phyloP scores from a whole-genome alignment of 2,113 vertebrate genomes.

The Gambusia holbrooki region DNA sequence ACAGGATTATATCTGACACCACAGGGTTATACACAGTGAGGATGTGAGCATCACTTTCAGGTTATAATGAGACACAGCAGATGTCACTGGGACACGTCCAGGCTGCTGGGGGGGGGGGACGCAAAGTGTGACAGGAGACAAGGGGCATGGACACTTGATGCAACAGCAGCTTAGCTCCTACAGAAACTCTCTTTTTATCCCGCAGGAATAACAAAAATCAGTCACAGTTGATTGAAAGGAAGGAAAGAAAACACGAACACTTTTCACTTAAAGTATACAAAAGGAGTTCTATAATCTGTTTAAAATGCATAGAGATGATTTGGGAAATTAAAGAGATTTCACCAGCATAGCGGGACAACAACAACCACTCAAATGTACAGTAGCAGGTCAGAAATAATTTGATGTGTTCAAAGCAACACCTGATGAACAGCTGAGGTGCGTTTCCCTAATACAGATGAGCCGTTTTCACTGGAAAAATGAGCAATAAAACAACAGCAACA shows the following conservation, averaged over 20 bases:
- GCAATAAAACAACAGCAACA: background rate
- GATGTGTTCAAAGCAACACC: too few species aligned
- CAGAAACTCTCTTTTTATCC: constrained; percentile 51
- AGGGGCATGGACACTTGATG: constrained; percentile 10
- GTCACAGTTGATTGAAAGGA: background rate
- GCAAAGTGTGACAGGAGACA: background rate
- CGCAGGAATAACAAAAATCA: constrained; percentile 35
- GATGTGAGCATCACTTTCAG: constrained; percentile 23
- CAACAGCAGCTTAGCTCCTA: constrained; percentile 35
- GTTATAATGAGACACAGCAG: constrained; percentile 22
- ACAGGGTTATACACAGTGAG: constrained; percentile 57
- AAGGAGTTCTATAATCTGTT: background rate
- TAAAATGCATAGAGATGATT: constrained; percentile 31
- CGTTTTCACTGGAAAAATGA: background rate
- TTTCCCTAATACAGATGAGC: background rate
- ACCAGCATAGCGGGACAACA: background rate
- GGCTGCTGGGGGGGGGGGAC: constrained; percentile 8
- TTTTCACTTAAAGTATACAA: constrained; percentile 34
- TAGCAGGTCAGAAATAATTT: background rate
- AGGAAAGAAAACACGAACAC: background rate
- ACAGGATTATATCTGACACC: constrained; percentile 46
- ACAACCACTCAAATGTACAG: background rate
- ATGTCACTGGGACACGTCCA: background rate
- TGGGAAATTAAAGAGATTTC: background rate
- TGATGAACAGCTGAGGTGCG: too few species aligned